These are phyloP conservation scores for Ambastaia sidthimunki DNA, from an alignment of 2,797 vertebrate genomes.

Conservation along the genomic window DNA sequence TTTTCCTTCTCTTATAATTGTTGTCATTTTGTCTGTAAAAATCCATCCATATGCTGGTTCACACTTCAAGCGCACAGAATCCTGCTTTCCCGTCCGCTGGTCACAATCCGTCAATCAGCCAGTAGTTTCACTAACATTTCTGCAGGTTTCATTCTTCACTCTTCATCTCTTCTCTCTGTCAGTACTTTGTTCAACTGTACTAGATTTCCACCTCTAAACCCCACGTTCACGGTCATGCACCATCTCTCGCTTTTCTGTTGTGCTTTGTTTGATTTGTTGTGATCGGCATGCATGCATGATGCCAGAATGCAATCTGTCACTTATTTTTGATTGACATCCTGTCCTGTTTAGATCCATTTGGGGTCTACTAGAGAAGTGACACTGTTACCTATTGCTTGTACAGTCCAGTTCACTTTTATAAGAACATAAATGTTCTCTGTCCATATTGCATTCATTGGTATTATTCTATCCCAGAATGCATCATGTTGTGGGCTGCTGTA, in stretches of 20 bases:
- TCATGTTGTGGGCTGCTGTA: neutral
- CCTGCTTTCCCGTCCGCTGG: constrained; percentile 66
- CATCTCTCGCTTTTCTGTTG: neutral
- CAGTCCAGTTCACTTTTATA: constrained; percentile 25
- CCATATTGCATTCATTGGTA: constrained; percentile 6
- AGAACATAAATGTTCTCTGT: constrained; percentile 7
- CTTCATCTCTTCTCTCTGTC: too few relatives aligned
- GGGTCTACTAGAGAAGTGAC: constrained; percentile 25
- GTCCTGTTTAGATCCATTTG: constrained; percentile 16
- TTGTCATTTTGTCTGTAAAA: constrained; percentile 55
- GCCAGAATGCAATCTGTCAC: constrained; percentile 7
- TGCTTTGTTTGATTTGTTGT: constrained; percentile 51
- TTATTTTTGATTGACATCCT: constrained; percentile 17
- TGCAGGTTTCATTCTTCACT: too few relatives aligned
- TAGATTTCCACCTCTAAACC: constrained; percentile 20
- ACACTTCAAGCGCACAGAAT: constrained; percentile 80
- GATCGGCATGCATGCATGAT: constrained; percentile 51
- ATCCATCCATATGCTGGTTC: constrained; percentile 76
- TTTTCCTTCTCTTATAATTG: constrained; percentile 53
- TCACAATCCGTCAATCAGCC: constrained; percentile 74
- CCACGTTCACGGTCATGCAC: neutral
- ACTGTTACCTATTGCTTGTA: constrained; percentile 24
- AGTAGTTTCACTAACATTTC: constrained; percentile 65
- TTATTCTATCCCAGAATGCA: constrained; percentile 4
- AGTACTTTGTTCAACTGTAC: too few relatives aligned